Percentiles rank a stretch among this genome's conserved stretches.
Evolutionary conservation across 1,140 invertebrate genomes (phyloP).

Genomic region (Lutraria rhynchaena): DNA sequence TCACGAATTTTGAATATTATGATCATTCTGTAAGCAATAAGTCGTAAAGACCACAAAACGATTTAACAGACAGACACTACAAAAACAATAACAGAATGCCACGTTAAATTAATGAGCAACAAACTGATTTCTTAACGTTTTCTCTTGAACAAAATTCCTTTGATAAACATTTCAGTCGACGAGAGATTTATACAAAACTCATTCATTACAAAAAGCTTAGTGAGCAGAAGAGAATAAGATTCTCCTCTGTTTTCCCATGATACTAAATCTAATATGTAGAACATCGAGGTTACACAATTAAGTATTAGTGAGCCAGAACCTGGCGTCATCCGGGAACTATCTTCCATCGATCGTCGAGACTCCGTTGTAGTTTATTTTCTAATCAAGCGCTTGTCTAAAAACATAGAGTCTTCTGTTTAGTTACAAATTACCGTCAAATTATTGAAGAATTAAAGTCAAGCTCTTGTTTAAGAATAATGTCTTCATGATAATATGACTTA

Average conservation of each 20-base stretch:
- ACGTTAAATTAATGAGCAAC: no score
- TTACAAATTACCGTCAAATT: slow-evolving; percentile 61
- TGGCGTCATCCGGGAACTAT: slow-evolving; percentile 40
- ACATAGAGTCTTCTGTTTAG: slow-evolving; percentile 43
- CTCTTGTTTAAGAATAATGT: slow-evolving; percentile 37
- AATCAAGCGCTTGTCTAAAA: slow-evolving; percentile 42
- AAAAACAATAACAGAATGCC: no score
- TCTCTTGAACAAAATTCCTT: slow-evolving; percentile 16
- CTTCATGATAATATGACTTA: slow-evolving; percentile 9
- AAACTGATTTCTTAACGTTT: background rate
- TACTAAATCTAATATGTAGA: slow-evolving; percentile 31
- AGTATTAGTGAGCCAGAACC: slow-evolving; percentile 24
- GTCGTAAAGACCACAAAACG: no score
- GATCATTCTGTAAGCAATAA: no score
- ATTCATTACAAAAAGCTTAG: slow-evolving; percentile 28
- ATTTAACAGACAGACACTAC: no score
- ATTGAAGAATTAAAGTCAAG: slow-evolving; percentile 54
- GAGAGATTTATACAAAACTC: slow-evolving; percentile 26
- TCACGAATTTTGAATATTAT: no score
- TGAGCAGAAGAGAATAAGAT: slow-evolving; percentile 3
- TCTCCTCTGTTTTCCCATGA: slow-evolving; percentile 19
- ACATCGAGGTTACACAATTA: slow-evolving; percentile 26
- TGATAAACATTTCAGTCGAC: slow-evolving; percentile 31
- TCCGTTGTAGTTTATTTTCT: slow-evolving; percentile 40
- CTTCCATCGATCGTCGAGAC: slow-evolving; percentile 24